Percentiles rank a stretch among this genome's conserved stretches.
These are phyloP conservation scores for Pelagia noctiluca DNA, from an alignment of 30 jellyfish, hydroid and myxozoan species.

Conservation along the genomic window DNA sequence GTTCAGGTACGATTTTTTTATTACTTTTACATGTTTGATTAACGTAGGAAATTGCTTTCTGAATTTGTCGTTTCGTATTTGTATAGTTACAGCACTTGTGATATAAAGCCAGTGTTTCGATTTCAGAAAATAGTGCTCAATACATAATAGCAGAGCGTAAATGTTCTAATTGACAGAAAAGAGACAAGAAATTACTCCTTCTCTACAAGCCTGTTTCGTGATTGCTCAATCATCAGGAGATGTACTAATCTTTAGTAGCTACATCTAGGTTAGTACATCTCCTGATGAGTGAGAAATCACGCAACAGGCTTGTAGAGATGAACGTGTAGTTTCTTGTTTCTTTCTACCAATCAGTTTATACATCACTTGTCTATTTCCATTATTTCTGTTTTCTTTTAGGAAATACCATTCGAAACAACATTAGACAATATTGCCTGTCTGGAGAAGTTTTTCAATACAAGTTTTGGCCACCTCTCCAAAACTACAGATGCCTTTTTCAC, in stretches of 20 bases:
- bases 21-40: too few relatives aligned
- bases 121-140: too few relatives aligned
- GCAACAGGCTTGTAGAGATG: not conserved
- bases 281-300: too few relatives aligned
- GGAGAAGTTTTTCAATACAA: slow-evolving; percentile 77
- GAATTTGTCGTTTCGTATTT: too few relatives aligned
- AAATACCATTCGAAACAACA: slow-evolving; percentile 61
- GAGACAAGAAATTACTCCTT: too few relatives aligned
- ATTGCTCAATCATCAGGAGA: not conserved
- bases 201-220: not conserved
- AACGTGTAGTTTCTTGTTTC: not conserved
- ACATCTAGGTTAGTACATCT: too few relatives aligned
- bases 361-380: not conserved
- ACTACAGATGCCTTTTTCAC: slow-evolving; percentile 65
- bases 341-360: not conserved
- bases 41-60: too few relatives aligned
- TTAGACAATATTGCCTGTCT: slow-evolving; percentile 68
- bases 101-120: too few relatives aligned
- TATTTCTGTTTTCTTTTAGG: slow-evolving; percentile 35
- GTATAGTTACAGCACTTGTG: too few relatives aligned
- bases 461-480: slow-evolving; percentile 69
- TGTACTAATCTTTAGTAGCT: not conserved
- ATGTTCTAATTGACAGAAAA: too few relatives aligned
- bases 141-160: too few relatives aligned
- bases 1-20: not conserved